A percentile compares a stretch with the other conserved stretches of the same genome.
Evolutionary conservation across 2,113 vertebrate genomes (phyloP).

Genomic region (Lepisosteus oculatus): DNA sequence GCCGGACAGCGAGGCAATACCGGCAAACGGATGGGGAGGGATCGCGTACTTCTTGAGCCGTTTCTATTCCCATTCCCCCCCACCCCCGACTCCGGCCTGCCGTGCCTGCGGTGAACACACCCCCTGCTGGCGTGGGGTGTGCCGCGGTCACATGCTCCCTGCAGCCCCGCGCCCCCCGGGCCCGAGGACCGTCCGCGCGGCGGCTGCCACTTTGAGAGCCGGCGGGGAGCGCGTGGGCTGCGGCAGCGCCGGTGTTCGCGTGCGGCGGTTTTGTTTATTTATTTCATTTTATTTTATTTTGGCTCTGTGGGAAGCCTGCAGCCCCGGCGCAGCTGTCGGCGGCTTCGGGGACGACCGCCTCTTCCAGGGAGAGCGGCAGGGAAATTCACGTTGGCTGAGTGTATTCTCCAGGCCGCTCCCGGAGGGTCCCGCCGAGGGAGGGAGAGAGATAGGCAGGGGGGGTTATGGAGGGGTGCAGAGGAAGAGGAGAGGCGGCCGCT

Average conservation of each 20-base stretch:
- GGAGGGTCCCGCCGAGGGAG: not conserved
- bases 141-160: no score
- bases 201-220: slow-evolving; percentile 23
- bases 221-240: slow-evolving; percentile 3
- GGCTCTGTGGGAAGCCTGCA: slow-evolving; percentile 21
- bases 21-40: no score
- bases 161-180: not conserved
- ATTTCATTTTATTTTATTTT: no score
- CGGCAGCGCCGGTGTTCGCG: slow-evolving; percentile 17
- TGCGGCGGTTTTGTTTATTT: not conserved
- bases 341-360: slow-evolving; percentile 18
- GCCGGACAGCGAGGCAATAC: no score
- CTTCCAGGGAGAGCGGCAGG: slow-evolving; percentile 14
- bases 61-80: no score
- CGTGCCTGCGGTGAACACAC: no score
- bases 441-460: no score
- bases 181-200: not conserved
- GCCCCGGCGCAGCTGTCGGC: slow-evolving; percentile 16
- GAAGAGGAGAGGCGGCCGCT: no score
- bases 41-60: no score
- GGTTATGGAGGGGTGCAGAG: no score
- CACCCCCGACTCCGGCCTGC: no score
- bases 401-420: slow-evolving; percentile 33
- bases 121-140: no score
- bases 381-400: slow-evolving; percentile 25